Evolutionary conservation across 2,888 invertebrate genomes (phyloP).

Genomic region (Oasisia sp.): DNA sequence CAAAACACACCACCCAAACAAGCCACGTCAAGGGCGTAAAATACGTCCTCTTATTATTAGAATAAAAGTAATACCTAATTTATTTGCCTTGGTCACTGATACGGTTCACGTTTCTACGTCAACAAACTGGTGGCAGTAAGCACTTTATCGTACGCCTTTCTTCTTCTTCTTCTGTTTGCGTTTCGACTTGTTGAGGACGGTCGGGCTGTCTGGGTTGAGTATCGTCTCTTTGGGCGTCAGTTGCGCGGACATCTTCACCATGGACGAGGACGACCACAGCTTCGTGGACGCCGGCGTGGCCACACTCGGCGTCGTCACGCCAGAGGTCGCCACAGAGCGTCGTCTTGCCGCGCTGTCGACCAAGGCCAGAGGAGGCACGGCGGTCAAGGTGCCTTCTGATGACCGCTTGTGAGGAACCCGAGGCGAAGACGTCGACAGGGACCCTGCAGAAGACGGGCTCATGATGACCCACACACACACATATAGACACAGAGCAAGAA

Average conservation of each 20-base stretch:
- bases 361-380: background rate
- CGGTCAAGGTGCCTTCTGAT: background rate
- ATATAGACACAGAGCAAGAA: too few relatives aligned
- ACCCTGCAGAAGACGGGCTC: background rate
- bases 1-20: background rate
- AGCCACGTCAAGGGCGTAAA: background rate
- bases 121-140: background rate
- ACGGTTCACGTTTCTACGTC: background rate
- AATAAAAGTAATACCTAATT: background rate
- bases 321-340: background rate
- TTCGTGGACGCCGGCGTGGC: background rate
- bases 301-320: background rate
- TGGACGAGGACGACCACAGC: background rate
- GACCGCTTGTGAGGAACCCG: background rate
- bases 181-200: background rate
- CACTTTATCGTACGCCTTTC: background rate
- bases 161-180: background rate
- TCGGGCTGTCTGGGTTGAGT: background rate
- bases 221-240: background rate
- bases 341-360: background rate
- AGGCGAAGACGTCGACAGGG: background rate
- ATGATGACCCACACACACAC: background rate
- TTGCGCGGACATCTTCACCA: background rate
- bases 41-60: too few relatives aligned
- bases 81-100: background rate